Evolutionary conservation across 2,113 vertebrate species (phyloP).

Genomic region (Festucalex cinctus): DNA sequence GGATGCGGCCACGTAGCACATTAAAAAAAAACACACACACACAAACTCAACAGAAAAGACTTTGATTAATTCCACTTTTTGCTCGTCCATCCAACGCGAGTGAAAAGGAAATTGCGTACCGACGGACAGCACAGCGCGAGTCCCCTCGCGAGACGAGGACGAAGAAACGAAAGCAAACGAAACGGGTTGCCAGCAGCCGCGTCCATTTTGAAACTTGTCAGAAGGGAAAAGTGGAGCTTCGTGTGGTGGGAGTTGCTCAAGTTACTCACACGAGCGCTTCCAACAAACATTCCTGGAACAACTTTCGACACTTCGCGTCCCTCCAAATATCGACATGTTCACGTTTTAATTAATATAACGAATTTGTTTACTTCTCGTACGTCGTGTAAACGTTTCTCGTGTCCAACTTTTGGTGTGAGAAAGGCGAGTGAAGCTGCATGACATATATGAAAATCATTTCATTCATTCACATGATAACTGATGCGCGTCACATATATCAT

Average conservation of each 20-base stretch:
- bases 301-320: too few species aligned
- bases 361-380: too few species aligned
- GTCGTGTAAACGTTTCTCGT: neutral
- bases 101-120: neutral
- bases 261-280: neutral
- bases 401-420: neutral
- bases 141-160: neutral
- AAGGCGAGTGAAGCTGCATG: neutral
- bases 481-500: too few species aligned
- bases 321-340: too few species aligned
- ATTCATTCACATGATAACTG: too few species aligned
- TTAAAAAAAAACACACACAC: neutral
- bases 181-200: neutral
- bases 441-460: neutral
- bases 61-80: neutral
- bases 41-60: neutral
- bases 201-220: neutral
- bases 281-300: too few species aligned
- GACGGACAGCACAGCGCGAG: neutral
- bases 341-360: too few species aligned
- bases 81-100: neutral
- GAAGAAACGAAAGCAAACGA: slow-evolving; percentile 1
- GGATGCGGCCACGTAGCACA: slow-evolving; percentile 10
- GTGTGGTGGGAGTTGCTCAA: neutral
- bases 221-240: neutral